These are phyloP conservation scores for Xestia xanthographa DNA, from an alignment of 2,888 invertebrate species.

Conservation along the genomic window DNA sequence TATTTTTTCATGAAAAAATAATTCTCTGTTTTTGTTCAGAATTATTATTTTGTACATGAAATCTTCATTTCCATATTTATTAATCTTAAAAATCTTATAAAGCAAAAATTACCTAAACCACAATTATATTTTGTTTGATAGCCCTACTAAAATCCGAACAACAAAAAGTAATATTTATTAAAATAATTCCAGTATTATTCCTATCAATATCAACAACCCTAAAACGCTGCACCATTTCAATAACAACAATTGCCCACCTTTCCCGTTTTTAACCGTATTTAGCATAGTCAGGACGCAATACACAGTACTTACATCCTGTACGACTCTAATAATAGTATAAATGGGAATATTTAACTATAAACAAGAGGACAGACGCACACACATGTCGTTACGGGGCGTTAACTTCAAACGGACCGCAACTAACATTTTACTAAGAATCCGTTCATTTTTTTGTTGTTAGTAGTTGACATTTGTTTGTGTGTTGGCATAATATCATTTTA, in stretches of 20 bases:
- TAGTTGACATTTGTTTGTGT: constrained; percentile 51
- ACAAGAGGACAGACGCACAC: constrained; percentile 67
- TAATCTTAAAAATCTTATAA: not conserved
- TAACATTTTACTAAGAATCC: constrained; percentile 66
- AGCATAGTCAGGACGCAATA: constrained; percentile 60
- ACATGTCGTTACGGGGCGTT: constrained; percentile 66
- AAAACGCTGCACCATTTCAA: constrained; percentile 30
- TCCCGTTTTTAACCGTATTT: constrained; percentile 55
- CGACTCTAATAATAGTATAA: constrained; percentile 67
- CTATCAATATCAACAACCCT: constrained; percentile 27
- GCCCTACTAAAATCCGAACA: not conserved
- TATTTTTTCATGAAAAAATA: too few species aligned
- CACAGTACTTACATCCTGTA: constrained; percentile 64
- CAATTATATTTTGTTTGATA: not conserved
- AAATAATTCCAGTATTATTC: not conserved
- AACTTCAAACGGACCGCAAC: constrained; percentile 70
- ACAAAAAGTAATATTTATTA: not conserved
- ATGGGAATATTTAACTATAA: constrained; percentile 67
- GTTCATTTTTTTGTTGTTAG: constrained; percentile 55
- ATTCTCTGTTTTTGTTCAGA: too few species aligned
- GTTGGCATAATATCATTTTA: constrained; percentile 44
- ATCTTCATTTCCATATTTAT: not conserved
- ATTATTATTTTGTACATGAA: too few species aligned
- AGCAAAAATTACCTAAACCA: not conserved
- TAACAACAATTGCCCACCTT: constrained; percentile 58